Base-by-base conservation (phyloP, 2,888 invertebrate species). In the Epinotia demarniana region DNA sequence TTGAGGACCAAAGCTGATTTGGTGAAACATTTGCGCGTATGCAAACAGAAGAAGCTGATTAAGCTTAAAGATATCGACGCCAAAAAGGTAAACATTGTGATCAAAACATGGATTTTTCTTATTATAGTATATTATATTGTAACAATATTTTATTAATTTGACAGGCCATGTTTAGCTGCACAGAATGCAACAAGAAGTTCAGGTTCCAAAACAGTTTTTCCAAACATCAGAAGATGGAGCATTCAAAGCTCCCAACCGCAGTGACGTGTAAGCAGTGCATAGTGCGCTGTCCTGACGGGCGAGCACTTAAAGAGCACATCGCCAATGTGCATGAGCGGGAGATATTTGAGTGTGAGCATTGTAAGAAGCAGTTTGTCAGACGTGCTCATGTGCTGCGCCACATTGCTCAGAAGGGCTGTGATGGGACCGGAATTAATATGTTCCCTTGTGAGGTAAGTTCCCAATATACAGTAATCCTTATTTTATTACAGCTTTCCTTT, bases 331-430 rank as follows among this genome's bases (percentile, higher is more conserved):
- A 96, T 64, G 84, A 90, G 3, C 83, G 89, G 71, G 81, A 81
- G 16, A 81, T 86, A 58, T 96, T 94, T 82, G 94, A 94, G 39
- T 98, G 97, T 86, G 94, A 95, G 49, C 92, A 95, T 73, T 98
- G 97, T 83, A 94, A 95, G 43, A 96, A 96, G 81, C 95, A 95
- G 77, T 98, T 98, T 87, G 97, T 96, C 1, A 93, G 97, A 74
- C 96, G 96, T 77, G 96, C 97, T 81, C 97, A 98, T 89, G 94
- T 98, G 60, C 92, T 96, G 78, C 91, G 97, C 19, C 97, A 97
- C 83, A 93, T 96, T 85, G 88, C 94, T 58, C 96, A 96, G 82
- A 96, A 95, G 69, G 96, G 96, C n/a, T 96, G 96, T 86, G 95
- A 95, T 87, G 96, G 96, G 5, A 85, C 82, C n/a, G 79, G 77